phyloP scores from a whole-genome alignment of 2,888 invertebrate genomes.

The Linnaemya vulpina region DNA sequence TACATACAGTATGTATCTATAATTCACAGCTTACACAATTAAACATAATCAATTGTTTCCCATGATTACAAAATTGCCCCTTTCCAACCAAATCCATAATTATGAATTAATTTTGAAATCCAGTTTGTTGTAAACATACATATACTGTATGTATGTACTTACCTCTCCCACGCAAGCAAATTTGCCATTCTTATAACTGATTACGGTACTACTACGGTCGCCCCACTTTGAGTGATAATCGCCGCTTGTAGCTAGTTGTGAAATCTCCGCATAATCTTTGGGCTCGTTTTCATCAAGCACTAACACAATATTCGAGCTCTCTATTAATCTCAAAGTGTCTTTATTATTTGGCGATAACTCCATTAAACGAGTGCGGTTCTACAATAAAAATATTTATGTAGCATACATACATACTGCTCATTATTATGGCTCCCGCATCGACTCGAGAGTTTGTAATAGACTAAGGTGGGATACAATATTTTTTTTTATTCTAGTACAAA shows the following conservation, averaged over 20 bases:
- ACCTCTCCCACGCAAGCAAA: slow-evolving; percentile 85
- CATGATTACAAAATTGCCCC: no score
- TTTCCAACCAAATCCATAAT: no score
- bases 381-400: slow-evolving; percentile 53
- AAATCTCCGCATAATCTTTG: slow-evolving; percentile 80
- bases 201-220: slow-evolving; percentile 84
- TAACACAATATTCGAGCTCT: slow-evolving; percentile 81
- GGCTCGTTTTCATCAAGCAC: slow-evolving; percentile 83
- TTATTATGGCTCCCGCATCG: no score
- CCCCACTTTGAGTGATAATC: slow-evolving; percentile 85
- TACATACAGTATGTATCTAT: no score
- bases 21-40: no score
- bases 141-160: slow-evolving; percentile 44
- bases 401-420: no score
- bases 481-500: no score
- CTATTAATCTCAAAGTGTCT: slow-evolving; percentile 80
- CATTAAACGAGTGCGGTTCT: slow-evolving; percentile 83
- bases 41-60: no score
- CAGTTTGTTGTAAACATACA: no score
- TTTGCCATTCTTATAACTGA: slow-evolving; percentile 84
- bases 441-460: no score
- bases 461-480: no score
- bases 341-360: slow-evolving; percentile 82
- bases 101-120: no score
- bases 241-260: slow-evolving; percentile 83